Evolutionary conservation across 2,888 invertebrate species (phyloP).

Genomic region (Griposia aprilina): DNA sequence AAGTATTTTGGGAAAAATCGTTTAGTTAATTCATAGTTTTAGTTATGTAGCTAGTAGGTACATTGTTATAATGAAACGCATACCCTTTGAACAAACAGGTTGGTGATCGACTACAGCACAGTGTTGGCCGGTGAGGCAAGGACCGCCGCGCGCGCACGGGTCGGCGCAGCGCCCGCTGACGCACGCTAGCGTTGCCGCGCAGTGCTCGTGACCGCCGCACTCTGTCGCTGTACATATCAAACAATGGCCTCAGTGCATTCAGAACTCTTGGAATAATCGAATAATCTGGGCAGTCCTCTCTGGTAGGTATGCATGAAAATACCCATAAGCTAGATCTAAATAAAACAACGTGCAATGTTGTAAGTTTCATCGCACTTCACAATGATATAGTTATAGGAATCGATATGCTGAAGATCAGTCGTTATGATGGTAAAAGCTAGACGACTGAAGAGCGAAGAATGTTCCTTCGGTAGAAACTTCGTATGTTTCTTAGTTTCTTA

Average conservation of each 20-base stretch:
- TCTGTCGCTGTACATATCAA: constrained; percentile 92
- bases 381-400: background rate
- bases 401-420: constrained; percentile 21
- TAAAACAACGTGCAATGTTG: constrained; percentile 21
- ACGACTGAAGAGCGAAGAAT: background rate
- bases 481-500: background rate
- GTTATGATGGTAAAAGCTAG: background rate
- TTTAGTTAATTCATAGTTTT: background rate
- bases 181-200: constrained; percentile 94
- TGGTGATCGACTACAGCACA: constrained; percentile 96
- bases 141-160: constrained; percentile 94
- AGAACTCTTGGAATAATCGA: constrained; percentile 11
- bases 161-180: constrained; percentile 94
- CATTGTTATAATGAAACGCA: constrained; percentile 23
- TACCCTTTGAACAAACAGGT: constrained; percentile 95
- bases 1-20: background rate
- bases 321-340: background rate
- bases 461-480: background rate
- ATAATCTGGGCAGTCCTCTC: background rate
- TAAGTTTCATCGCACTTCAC: constrained; percentile 8
- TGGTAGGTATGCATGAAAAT: constrained; percentile 18
- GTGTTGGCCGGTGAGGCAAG: constrained; percentile 94
- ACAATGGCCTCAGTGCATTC: constrained; percentile 51
- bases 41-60: constrained; percentile 1
- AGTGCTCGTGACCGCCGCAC: constrained; percentile 95